Base-by-base conservation (phyloP, 2,797 vertebrate genomes). In the Perodicticus potto region DNA sequence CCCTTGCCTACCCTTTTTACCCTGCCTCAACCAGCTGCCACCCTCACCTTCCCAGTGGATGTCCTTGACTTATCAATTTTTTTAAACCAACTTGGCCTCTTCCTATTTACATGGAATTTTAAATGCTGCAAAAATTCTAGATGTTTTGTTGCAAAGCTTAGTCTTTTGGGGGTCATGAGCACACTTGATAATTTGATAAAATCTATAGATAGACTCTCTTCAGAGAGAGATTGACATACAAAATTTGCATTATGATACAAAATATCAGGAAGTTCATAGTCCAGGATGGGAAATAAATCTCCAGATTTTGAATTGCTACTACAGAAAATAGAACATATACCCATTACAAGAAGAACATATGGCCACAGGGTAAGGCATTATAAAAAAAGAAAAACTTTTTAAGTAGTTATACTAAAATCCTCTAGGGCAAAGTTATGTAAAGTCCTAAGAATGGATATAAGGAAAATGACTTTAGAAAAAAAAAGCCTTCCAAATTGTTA, bases 381-480 rank as follows among this genome's bases (percentile, higher is more conserved):
- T 27, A 78, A 63, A 78, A 80, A 82, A 20, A 59, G 13, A 77
- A 61, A 86, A 29, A 57, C 63, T 70, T 86, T 34, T n/a, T 89
- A 74, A 5, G 9, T 49, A 69, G 34, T 0, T 89, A 49, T 49
- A 80, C 11, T 65, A 11, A 97, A 95, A 89, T 74, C 55, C 55
- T 91, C 55, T 53, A 76, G 20, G 20, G 13, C 13, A 89, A 94
- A 93, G 25, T 90, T 76, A 76, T 34, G 0, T 67, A 88, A 96
- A 12, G 29, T 2, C 10, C 59, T 83, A 82, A 86, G 16, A 82
- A 78, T 74, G 7, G 1, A 57, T 40, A 92, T 37, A 83, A 84
- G 32, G 23, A 22, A 95, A 81, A 63, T 61, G 2, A 92, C 22
- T 91, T 87, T 61, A 69, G 57, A 95, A 97, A 93, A 94, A 92